Base-by-base conservation (phyloP, 2,113 vertebrate genomes). In the Forbesichthys papilliferus region DNA sequence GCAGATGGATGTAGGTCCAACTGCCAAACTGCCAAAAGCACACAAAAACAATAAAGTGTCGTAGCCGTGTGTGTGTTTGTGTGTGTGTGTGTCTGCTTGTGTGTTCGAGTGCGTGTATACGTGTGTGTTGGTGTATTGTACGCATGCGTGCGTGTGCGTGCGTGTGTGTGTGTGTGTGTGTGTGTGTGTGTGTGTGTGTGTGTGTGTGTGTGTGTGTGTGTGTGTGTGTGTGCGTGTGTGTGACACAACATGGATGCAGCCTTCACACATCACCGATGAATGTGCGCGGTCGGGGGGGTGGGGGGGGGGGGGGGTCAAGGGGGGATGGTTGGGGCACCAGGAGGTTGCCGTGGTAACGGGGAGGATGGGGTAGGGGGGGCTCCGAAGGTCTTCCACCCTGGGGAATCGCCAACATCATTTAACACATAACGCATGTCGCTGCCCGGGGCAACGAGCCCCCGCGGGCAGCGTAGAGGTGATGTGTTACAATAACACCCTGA, bases 391-490 rank as follows among this genome's bases (percentile, higher is more conserved):
- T 61, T 56, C 82, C 87, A 68, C 87, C 62, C 78, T 56, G 58
- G 69, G 77, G 76, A 77, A 80, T 77, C 80, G 78, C 86, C 85
- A 82, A 78, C 72, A 82, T 65, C 86, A 75, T 67, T 79, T 64
- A 84, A 86, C 81, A 73, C 64, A 66, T 66, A 65, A 62, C 70
- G 86, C 82, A 84, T 82, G 84, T 86, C 84, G 68, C 86, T 77
- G 81, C 79, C 75, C 72, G 76, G 64, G 65, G 83, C 67, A 64
- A 76, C 71, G 77, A 77, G 73, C 77, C 71, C 47, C 63, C 3
- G 9, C 1, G 57, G 69, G 77, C 75, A 77, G 55, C 9, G 71
- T 79, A 55, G 60, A 49, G 64, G 69, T 80, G 87, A 89, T 86
- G 90, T 81, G 81, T 78, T 81, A 85, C 71, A 79, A 88, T 75